These are phyloP conservation scores for Pseudopodoces humilis DNA, from an alignment of 2,113 vertebrate genomes.

Conservation along the genomic window DNA sequence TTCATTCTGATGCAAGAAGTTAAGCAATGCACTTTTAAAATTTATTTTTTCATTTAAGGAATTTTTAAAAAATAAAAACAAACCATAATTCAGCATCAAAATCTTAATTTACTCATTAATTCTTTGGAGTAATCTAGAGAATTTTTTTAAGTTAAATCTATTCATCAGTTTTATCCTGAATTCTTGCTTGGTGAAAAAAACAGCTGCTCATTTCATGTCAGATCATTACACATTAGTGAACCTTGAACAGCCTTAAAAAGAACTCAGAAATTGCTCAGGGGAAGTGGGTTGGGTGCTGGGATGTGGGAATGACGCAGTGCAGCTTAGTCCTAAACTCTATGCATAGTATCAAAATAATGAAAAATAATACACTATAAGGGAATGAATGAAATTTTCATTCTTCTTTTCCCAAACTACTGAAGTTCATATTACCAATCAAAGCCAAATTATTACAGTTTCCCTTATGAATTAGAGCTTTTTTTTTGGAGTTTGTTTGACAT, in stretches of 20 bases:
- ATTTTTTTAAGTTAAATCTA: neutral
- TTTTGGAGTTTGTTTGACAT: neutral
- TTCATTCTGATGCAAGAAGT: neutral
- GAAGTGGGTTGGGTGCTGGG: neutral
- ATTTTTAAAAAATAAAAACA: neutral
- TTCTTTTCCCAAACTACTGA: neutral
- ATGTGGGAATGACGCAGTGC: neutral
- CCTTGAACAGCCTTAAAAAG: neutral
- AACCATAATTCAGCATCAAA: neutral
- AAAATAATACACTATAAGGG: neutral
- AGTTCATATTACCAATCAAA: neutral
- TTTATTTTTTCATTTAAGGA: neutral
- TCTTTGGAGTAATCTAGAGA: neutral
- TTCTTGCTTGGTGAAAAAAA: neutral
- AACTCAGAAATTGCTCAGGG: neutral
- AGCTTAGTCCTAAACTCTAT: neutral
- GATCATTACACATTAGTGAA: neutral
- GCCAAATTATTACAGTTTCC: neutral
- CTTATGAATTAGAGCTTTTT: neutral
- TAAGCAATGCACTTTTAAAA: accelerated
- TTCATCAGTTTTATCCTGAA: neutral
- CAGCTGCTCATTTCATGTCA: neutral
- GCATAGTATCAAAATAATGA: neutral
- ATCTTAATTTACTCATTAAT: neutral
- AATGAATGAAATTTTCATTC: neutral